Conservation (phyloP, 2,888 invertebrate genomes). For the Yponomeuta malinellus region DNA sequence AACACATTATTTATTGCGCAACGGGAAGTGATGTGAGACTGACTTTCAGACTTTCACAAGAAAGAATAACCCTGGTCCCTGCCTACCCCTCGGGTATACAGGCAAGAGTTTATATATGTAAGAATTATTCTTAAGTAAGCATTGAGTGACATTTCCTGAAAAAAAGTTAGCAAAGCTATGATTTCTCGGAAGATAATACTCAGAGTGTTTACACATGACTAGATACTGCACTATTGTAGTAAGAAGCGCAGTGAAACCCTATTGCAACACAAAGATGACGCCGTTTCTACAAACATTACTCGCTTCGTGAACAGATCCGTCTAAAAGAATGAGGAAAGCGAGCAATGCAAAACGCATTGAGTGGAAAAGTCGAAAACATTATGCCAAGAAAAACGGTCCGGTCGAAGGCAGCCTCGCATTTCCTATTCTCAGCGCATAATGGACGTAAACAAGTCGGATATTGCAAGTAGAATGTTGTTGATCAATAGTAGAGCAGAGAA, state of each 20-base stretch:
- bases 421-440: conserved; percentile 34
- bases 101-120: too few species aligned
- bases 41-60: too few species aligned
- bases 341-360: neutral
- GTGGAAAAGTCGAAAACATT: neutral
- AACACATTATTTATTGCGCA: too few species aligned
- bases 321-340: neutral
- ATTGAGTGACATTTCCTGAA: too few species aligned
- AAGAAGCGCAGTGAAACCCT: neutral
- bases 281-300: neutral
- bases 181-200: neutral
- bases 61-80: too few species aligned
- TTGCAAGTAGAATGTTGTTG: conserved; percentile 13
- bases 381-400: conserved; percentile 10
- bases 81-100: too few species aligned
- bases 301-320: neutral
- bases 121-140: too few species aligned
- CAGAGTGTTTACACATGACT: neutral
- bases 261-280: neutral
- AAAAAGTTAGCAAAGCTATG: neutral
- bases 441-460: conserved; percentile 38
- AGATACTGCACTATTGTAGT: neutral
- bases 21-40: too few species aligned
- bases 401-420: conserved; percentile 30
- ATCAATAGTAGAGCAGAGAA: conserved; percentile 9